Evolutionary conservation across 92 coral and sea anemone genomes (phyloP).

Genomic region (Zoanthus solanderi): DNA sequence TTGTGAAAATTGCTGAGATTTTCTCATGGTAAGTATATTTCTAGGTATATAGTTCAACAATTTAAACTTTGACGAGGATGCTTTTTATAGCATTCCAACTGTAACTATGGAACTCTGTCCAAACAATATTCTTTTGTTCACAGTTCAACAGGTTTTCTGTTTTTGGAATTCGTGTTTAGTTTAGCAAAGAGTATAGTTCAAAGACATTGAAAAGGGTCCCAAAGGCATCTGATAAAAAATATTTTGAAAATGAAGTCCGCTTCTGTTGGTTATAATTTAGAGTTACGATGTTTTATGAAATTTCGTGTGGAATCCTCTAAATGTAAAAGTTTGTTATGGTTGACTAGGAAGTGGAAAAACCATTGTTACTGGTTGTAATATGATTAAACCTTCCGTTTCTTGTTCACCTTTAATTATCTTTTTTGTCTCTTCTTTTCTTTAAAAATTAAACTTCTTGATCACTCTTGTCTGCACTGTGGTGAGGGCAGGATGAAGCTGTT

Average conservation of each 20-base stretch:
- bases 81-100: not conserved
- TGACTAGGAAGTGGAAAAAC: not conserved
- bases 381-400: no score
- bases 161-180: not conserved
- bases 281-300: not conserved
- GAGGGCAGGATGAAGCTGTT: no score
- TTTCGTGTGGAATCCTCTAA: not conserved
- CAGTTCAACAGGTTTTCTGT: slow-evolving; percentile 22
- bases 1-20: slow-evolving; percentile 3
- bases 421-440: no score
- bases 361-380: not conserved
- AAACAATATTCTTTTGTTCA: slow-evolving; percentile 27
- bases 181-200: not conserved
- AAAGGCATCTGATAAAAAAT: not conserved
- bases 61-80: not conserved
- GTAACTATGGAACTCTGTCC: not conserved
- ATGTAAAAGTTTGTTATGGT: not conserved
- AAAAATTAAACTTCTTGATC: no score
- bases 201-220: not conserved
- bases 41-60: not conserved
- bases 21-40: slow-evolving; percentile 17
- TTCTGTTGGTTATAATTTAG: not conserved
- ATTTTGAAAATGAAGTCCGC: not conserved
- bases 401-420: no score
- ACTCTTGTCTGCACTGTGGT: no score